These are phyloP conservation scores for Prunella himalayana DNA, from an alignment of 2,113 vertebrate species.

Conservation along the genomic window DNA sequence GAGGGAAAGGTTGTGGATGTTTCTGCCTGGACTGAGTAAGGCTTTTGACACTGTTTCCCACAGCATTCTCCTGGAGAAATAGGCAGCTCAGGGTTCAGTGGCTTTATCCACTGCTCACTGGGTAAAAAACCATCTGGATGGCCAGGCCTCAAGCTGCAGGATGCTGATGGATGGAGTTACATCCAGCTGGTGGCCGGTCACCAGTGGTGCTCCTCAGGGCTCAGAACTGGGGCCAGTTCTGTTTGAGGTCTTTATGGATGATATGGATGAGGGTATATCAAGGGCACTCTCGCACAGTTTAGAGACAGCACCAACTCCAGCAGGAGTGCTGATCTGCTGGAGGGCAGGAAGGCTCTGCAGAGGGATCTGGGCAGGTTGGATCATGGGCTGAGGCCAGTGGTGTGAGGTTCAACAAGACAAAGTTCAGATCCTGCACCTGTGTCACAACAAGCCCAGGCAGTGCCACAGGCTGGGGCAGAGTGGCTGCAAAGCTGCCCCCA, in stretches of 20 bases:
- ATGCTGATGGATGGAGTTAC: not conserved
- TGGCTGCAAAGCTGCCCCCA: not conserved
- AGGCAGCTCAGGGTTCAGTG: not conserved
- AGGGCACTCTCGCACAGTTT: not conserved
- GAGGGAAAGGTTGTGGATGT: not conserved
- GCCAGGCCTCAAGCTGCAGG: accelerated
- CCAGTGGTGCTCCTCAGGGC: not conserved
- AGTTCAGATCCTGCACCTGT: not conserved
- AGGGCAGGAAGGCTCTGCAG: not conserved
- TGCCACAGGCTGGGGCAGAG: not conserved
- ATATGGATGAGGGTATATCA: not conserved
- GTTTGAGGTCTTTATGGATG: not conserved
- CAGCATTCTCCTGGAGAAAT: not conserved
- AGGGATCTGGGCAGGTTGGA: not conserved
- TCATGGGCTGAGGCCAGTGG: not conserved
- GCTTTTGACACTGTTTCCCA: not conserved
- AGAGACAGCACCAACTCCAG: not conserved
- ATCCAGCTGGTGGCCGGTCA: not conserved
- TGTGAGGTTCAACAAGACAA: not conserved
- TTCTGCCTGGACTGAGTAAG: not conserved
- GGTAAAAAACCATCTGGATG: not conserved
- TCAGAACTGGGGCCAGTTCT: not conserved
- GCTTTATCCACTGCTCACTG: not conserved
- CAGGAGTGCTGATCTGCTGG: not conserved
- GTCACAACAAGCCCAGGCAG: not conserved